Base-by-base conservation (phyloP, 2,797 vertebrate genomes). In the Centropyge bicolor region DNA sequence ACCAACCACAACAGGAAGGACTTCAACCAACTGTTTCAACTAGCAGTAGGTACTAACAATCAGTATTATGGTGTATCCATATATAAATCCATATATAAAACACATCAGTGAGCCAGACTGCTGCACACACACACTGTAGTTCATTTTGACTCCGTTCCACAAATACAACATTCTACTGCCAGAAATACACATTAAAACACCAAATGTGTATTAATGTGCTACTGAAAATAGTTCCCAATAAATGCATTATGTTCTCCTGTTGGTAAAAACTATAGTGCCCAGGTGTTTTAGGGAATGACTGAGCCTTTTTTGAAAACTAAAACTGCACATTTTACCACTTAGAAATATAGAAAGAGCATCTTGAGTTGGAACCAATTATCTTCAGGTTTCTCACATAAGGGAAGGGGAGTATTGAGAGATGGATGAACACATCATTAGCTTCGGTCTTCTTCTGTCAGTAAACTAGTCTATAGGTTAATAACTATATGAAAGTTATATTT, bases 1-100 rank as follows among this genome's bases (percentile, higher is more conserved):
- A 67, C 70, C 66, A 63, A 54, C 5, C 16, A 31, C 19, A 59
- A 43, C 43, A 31, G 14, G 41, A 76, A 49, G 38, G 45, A 52
- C 10, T 57, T 64, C 8, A 22, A 65, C 54, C 62, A 56, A 45
- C 48, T 36, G 38, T 16, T 38, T 51, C 45, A 19, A 19, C 10
- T 67, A 22, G 24, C 36, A 67, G 11, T 11, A 13, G 51, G 3
- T 59, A 45, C n/a, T 16, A 17, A 10, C 31, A 31, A 31, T 1
- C n/a, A 36, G 45, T 24, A 14, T 16, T 24, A 8, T 27, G 65
- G 27, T 70, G 43, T 20, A 19, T 71, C 56, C n/a, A n/a, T n/a
- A n/a, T n/a, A n/a, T n/a, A n/a, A n/a, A n/a, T n/a, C n/a, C n/a
- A n/a, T n/a, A n/a, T n/a, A n/a, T n/a, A n/a, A 59, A 40, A 38